Evolutionary conservation across 2,888 invertebrate species (phyloP).

Genomic region (Eucera pruinosa): DNA sequence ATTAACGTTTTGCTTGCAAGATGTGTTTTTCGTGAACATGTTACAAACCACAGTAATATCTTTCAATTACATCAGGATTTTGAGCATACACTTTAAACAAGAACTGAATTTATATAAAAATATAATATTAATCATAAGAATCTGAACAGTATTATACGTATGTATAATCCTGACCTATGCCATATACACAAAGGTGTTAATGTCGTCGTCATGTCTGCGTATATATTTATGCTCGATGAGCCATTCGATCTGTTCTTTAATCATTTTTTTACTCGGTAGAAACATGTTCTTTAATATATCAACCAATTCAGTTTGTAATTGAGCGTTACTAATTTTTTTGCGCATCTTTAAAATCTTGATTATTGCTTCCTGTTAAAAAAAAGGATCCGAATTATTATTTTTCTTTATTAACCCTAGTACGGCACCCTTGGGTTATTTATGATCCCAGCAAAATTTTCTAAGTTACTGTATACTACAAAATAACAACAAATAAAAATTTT

Average conservation of each 20-base stretch:
- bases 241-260: conserved; percentile 99
- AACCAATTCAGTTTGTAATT: conserved; percentile 97
- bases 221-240: conserved; percentile 99
- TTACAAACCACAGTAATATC: conserved; percentile 54
- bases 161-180: conserved; percentile 87
- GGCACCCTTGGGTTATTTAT: too few relatives aligned
- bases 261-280: conserved; percentile 99
- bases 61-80: conserved; percentile 45
- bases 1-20: conserved; percentile 25
- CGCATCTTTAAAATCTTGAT: conserved; percentile 99
- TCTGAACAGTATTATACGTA: conserved; percentile 61
- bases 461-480: too few relatives aligned
- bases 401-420: conserved; percentile 2
- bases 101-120: conserved; percentile 79
- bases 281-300: conserved; percentile 99
- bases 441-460: too few relatives aligned
- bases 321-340: conserved; percentile 96
- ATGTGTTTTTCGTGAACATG: conserved; percentile 26
- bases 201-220: conserved; percentile 97
- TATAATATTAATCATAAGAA: conserved; percentile 77
- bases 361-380: conserved; percentile 94
- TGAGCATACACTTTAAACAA: conserved; percentile 63
- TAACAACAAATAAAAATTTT: too few relatives aligned
- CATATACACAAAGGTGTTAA: conserved; percentile 99
- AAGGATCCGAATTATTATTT: conserved; percentile 7